These are phyloP conservation scores for Apeltes quadracus DNA, from an alignment of 2,113 vertebrate genomes.

Conservation along the genomic window DNA sequence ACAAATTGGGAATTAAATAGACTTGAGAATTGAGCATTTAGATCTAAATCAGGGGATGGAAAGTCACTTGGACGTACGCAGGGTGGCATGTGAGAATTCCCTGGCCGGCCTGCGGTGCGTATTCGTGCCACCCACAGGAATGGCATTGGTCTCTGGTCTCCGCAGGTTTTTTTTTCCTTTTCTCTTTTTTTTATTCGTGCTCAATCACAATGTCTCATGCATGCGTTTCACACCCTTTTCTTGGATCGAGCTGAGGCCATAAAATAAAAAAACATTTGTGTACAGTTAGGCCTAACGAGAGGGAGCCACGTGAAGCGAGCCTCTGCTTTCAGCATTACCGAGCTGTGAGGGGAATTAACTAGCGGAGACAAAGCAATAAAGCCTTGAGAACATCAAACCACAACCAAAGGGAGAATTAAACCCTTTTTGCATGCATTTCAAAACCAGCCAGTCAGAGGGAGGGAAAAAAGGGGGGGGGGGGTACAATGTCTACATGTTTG, in stretches of 20 bases:
- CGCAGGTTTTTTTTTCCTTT: constrained; percentile 5
- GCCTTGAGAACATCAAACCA: constrained; percentile 65
- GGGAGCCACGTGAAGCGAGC: constrained; percentile 22
- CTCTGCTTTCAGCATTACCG: constrained; percentile 61
- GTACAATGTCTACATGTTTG: neutral
- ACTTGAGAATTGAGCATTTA: constrained; percentile 17
- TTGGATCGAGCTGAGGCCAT: constrained; percentile 43
- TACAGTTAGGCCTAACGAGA: constrained; percentile 37
- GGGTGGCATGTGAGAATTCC: constrained; percentile 9
- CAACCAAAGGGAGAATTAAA: constrained; percentile 33
- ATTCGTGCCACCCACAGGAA: constrained; percentile 45
- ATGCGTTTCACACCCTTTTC: constrained; percentile 57
- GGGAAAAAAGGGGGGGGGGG: constrained; percentile 40
- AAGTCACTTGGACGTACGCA: constrained; percentile 19
- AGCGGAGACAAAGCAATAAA: constrained; percentile 54
- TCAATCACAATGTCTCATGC: constrained; percentile 1
- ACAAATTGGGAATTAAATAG: constrained; percentile 12
- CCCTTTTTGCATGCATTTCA: constrained; percentile 35
- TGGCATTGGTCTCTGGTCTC: constrained; percentile 25
- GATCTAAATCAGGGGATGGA: constrained; percentile 28
- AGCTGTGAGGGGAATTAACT: constrained; percentile 62
- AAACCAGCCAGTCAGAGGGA: constrained; percentile 30
- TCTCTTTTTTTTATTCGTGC: too few species aligned
- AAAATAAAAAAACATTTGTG: constrained; percentile 46
- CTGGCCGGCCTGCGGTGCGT: constrained; percentile 19